Evolutionary conservation across 1,140 invertebrate species (phyloP).

Genomic region (Tribolium madens): DNA sequence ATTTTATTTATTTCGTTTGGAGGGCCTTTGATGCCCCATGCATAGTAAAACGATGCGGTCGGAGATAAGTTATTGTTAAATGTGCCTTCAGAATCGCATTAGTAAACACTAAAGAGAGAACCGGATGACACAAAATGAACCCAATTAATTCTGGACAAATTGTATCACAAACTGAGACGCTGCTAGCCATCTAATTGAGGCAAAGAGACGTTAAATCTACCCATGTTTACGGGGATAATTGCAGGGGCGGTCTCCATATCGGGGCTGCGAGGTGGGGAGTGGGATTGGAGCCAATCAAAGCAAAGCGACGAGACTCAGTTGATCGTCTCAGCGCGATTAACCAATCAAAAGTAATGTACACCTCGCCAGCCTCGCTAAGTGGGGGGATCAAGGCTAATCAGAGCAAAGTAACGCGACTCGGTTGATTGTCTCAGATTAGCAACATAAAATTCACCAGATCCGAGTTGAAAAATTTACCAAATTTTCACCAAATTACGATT

Average conservation of each 20-base stretch:
- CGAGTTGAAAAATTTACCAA: too few relatives aligned
- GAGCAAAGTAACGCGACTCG: too few relatives aligned
- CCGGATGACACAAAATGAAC: constrained; percentile 3
- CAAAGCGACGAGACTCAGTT: too few relatives aligned
- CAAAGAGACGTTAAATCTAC: constrained; percentile 14
- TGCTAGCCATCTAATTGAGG: constrained; percentile 17
- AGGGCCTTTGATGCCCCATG: background rate
- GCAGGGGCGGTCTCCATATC: too few relatives aligned
- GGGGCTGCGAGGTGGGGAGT: too few relatives aligned
- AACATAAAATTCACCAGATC: too few relatives aligned
- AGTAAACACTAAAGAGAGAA: background rate
- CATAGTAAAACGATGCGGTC: background rate
- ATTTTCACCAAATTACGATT: too few relatives aligned
- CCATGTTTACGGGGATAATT: background rate
- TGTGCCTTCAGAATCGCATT: constrained; percentile 21
- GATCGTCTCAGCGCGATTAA: too few relatives aligned
- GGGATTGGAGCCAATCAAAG: too few relatives aligned
- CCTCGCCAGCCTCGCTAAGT: too few relatives aligned
- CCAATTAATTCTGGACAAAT: constrained; percentile 26
- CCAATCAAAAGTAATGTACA: constrained; percentile 21
- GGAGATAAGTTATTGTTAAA: constrained; percentile 27
- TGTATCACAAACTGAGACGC: constrained; percentile 5
- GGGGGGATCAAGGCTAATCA: too few relatives aligned
- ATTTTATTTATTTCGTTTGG: constrained; percentile 27
- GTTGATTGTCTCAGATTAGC: too few relatives aligned